Conservation (phyloP, 2,797 vertebrate species). For the Aphelocoma californica region DNA sequence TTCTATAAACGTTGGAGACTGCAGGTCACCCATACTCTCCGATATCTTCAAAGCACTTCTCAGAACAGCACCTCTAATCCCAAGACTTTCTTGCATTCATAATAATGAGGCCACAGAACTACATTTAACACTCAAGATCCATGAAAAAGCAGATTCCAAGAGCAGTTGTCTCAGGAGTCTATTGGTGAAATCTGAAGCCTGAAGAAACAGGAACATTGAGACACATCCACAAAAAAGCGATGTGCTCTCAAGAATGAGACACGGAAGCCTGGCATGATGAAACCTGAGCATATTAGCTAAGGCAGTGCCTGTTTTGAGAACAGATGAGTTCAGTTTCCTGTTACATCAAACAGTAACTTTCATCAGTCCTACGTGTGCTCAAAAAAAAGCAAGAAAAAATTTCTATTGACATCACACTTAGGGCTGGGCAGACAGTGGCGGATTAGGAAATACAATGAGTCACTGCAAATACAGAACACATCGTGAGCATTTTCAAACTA, state of each 20-base stretch:
- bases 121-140: neutral
- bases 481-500: neutral
- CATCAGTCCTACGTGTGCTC: constrained; percentile 2
- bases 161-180: neutral
- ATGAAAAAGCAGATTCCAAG: neutral
- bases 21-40: neutral
- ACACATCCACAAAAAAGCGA: neutral
- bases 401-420: constrained; percentile 43
- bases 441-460: constrained; percentile 60
- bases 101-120: neutral
- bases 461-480: constrained; percentile 6
- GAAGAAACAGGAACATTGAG: neutral
- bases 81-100: neutral
- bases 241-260: neutral
- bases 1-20: neutral
- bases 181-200: neutral
- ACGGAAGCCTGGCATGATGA: neutral
- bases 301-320: constrained; percentile 23
- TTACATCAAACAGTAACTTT: constrained; percentile 58
- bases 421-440: constrained; percentile 25
- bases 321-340: constrained; percentile 55
- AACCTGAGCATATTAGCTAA: neutral
- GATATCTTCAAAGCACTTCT: neutral
- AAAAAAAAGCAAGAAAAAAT: neutral
- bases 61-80: neutral